Base-by-base conservation (phyloP, 2,797 vertebrate genomes). In the Molossus alvarezi region DNA sequence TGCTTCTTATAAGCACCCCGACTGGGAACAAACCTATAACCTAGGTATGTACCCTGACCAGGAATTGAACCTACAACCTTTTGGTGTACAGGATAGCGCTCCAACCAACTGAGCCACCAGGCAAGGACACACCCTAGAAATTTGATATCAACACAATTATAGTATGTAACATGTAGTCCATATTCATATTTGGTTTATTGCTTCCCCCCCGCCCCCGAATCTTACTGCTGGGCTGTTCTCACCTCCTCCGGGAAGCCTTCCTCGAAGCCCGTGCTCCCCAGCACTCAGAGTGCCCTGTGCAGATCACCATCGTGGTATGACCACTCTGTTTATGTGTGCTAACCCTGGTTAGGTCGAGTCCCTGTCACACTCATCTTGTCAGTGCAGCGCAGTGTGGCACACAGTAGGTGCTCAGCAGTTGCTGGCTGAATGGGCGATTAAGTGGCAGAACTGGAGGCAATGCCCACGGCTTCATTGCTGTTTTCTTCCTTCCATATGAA, bases 401-500 rank as follows among this genome's bases (percentile, higher is more conserved):
- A 20, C 14, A 60, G 82, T 41, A 77, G 77, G 72, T 83, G 29
- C 53, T 64, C 5, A 55, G 72, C 55, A 17, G 48, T 69, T 58
- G 45, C 37, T 80, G 81, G 72, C 15, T 65, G 64, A 89, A 45
- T 65, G 64, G 73, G 29, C 64, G 87, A 67, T 81, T 69, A 51
- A 86, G 51, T 53, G 72, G 20, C 55, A 55, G 77, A 73, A 60
- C 9, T 76, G 12, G 77, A 90, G 69, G 55, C 51, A 58, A 81
- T 71, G 76, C 71, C 67, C 13, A 48, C 1, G 21, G 57, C 64
- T 23, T 92, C 29, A 0, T 15, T 89, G 48, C 48, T 76, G 2
- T 89, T 71, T 88, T 84, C 80, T 94, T 91, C 53, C 72, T 93
- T 73, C 41, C 53, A 45, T 33, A 73, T 48, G 88, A 84, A 60